phyloP scores from a whole-genome alignment of 2,797 vertebrate species.

The Crax fasciolata region DNA sequence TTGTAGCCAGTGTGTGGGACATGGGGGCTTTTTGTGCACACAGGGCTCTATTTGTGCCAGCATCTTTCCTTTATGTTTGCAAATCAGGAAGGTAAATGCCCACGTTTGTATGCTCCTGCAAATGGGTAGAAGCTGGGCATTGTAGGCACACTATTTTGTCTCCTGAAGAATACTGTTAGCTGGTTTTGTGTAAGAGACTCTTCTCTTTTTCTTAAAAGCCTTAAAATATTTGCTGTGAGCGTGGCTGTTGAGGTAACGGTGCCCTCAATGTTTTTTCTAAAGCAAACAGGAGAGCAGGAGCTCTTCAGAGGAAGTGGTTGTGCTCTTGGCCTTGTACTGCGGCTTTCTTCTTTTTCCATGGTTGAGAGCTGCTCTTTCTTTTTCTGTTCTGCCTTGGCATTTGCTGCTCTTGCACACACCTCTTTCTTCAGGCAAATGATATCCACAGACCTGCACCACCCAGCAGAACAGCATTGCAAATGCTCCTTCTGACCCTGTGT shows the following conservation, averaged over 20 bases:
- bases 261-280: not conserved
- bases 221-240: not conserved
- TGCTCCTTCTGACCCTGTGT: not conserved
- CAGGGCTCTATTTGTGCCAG: not conserved
- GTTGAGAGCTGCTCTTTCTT: constrained; percentile 22
- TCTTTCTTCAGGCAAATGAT: not conserved
- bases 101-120: not conserved
- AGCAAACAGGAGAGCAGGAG: constrained; percentile 29
- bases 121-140: not conserved
- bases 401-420: not conserved
- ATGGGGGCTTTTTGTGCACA: not conserved
- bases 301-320: constrained; percentile 67
- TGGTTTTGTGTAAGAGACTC: not conserved
- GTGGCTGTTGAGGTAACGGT: not conserved
- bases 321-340: constrained; percentile 41
- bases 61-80: not conserved
- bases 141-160: not conserved
- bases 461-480: not conserved
- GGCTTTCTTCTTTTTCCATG: constrained; percentile 65
- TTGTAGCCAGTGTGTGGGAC: not conserved
- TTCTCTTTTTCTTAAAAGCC: not conserved
- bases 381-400: not conserved
- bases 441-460: not conserved
- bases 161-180: not conserved
- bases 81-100: not conserved